Evolutionary conservation across 2,113 vertebrate species (phyloP), one percentile per base, ranked within the genome.

Genomic region (Fregata magnificens): DNA sequence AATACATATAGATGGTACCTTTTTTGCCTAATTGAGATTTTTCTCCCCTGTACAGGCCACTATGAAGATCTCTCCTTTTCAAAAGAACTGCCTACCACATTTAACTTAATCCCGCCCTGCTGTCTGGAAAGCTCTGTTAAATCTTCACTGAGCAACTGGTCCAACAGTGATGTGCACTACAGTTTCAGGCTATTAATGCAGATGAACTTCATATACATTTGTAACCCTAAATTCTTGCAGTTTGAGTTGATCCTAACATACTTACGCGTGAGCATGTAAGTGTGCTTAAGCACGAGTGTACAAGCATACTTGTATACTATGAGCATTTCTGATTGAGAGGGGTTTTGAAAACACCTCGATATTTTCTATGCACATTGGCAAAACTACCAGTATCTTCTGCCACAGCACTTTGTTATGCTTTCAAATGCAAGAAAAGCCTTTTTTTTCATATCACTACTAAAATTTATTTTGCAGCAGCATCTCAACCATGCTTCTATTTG

Each of bases 391-490:
- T 15, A 56, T 69, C 52, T 74, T 74, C 69, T 61, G 45, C 52
- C 44, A 50, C 3, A 67, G 42, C 16, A 6, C 34, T 82, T 38
- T 47, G 26, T 28, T 42, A 58, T 0, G 1, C 31, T 69, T 91
- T 62, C 69, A 85, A 93, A 80, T 62, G 44, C 42, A 40, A 81
- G 4, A 25, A 19, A 38, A 67, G 38, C 1, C 17, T 28, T 6
- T 31, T 10, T 44, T 44, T 31, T 5, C 7, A 9, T 49, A 84
- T 83, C 63, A 78, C 95, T 94, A 93, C 21, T 86, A 94, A 93
- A 94, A 86, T 47, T 11, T 59, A 77, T 47, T 96, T 95, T 93
- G 94, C 95, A 96, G 95, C 94, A 97, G 93, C 91, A 97, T 86
- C 95, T 40, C 49, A 45, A 58, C 36, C 70, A 22, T 0, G 4